Base-by-base conservation (phyloP, 2,113 vertebrate genomes). In the Nipponia nippon region DNA sequence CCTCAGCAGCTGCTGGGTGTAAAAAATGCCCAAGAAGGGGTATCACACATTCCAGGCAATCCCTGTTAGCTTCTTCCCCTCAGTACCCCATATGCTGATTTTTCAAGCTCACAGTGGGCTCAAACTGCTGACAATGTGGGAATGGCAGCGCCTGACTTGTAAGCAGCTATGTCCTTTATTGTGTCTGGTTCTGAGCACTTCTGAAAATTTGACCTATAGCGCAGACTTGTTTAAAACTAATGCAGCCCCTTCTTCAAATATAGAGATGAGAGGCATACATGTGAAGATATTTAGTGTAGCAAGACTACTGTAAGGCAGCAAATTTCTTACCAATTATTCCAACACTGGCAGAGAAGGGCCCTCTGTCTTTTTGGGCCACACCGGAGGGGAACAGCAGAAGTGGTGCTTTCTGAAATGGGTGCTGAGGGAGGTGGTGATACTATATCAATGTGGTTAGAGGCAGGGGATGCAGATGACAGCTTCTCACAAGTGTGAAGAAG, bases 211-310 rank as follows among this genome's bases (percentile, higher is more conserved):
- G 88, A 84, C 72, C 69, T 65, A 4, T 0, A 2, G 30, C 56
- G 59, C 47, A 92, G 61, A 19, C 18, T 79, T 76, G 15, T 91
- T 92, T 79, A 69, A 49, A 78, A 72, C 22, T 67, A 65, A 63
- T 61, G 67, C 30, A 87, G 52, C 30, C 65, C 72, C 72, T 92
- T 87, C 50, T 81, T 75, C 83, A 93, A 55, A 65, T 91, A 52
- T 52, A 84, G 30, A 1, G 3, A 40, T 87, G 56, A 49, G 59
- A 75, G 3, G 0, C 42, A 15, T 32, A 55, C 0, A 0, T 84
- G 40, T 66, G 56, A 81, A 81, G 59, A 69, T 46, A 65, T 29
- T 84, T 82, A 84, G 62, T 67, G 47, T 7, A 27, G 38, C 77
- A 87, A 73, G 52, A 27, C 29, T 82, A 22, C 47, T 94, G 46